Evolutionary conservation across 2,888 invertebrate species (phyloP).

Genomic region (Drosophila diplacantha): DNA sequence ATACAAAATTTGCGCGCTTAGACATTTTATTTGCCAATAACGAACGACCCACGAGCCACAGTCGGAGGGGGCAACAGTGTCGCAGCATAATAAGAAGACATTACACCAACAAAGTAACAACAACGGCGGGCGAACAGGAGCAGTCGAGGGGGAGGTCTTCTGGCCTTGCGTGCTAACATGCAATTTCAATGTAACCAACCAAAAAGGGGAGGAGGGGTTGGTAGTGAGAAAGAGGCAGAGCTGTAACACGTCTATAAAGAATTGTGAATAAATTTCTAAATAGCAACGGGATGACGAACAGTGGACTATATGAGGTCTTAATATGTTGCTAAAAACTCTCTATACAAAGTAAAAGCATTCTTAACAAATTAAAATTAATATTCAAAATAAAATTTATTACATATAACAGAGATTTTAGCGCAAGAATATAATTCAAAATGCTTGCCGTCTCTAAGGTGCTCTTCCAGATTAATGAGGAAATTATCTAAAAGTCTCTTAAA

Average conservation of each 20-base stretch:
- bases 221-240: slow-evolving; percentile 26
- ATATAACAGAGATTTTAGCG: not conserved
- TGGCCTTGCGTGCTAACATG: slow-evolving; percentile 76
- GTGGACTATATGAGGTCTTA: slow-evolving; percentile 17
- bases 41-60: slow-evolving; percentile 47
- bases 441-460: no score
- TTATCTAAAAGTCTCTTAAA: no score
- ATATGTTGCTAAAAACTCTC: not conserved
- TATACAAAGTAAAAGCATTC: not conserved
- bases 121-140: slow-evolving; percentile 42
- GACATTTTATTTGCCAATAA: slow-evolving; percentile 70
- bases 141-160: slow-evolving; percentile 19
- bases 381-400: not conserved
- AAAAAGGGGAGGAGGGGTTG: slow-evolving; percentile 10
- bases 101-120: slow-evolving; percentile 59
- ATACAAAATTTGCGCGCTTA: slow-evolving; percentile 65
- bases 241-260: slow-evolving; percentile 63
- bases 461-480: no score
- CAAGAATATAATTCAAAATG: no score
- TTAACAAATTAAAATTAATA: accelerated
- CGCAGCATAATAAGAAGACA: slow-evolving; percentile 71
- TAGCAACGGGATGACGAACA: slow-evolving; percentile 49
- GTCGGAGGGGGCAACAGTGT: slow-evolving; percentile 51
- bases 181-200: slow-evolving; percentile 74
- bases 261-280: slow-evolving; percentile 68